phyloP scores from a whole-genome alignment of 2,113 vertebrate species.

The Zosterops japonicus region DNA sequence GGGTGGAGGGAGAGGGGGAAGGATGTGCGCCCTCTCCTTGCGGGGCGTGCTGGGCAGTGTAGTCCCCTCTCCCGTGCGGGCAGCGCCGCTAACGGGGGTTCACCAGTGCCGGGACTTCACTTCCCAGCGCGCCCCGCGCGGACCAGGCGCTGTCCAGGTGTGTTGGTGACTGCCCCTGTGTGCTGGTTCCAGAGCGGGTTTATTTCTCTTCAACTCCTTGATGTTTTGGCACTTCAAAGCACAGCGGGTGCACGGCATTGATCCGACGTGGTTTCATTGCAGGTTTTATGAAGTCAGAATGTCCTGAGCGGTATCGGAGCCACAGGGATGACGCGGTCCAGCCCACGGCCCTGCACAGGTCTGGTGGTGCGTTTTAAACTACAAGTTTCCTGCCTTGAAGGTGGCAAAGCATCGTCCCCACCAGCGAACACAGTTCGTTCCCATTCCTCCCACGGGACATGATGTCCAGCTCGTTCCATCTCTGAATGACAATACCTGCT shows the following conservation, averaged over 20 bases:
- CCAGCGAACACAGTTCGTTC: too few relatives aligned
- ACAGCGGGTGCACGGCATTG: fast-evolving
- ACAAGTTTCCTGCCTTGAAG: not conserved
- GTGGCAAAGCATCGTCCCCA: fast-evolving
- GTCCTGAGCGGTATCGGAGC: not conserved
- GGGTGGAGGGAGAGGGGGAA: not conserved
- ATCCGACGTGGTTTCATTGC: fast-evolving
- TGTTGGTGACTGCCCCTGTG: fast-evolving
- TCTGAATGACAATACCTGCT: not conserved
- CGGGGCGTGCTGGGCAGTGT: not conserved
- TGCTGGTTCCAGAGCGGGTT: fast-evolving
- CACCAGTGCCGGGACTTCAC: fast-evolving
- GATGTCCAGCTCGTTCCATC: fast-evolving
- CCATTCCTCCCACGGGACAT: fast-evolving
- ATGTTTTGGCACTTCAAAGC: fast-evolving
- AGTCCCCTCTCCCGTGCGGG: fast-evolving
- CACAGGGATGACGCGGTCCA: not conserved
- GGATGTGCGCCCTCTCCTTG: fast-evolving
- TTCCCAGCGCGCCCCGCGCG: not conserved
- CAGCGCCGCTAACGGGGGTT: fast-evolving
- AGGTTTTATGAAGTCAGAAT: too few relatives aligned
- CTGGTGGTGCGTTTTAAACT: fast-evolving
- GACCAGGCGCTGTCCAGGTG: fast-evolving
- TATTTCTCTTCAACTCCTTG: not conserved
- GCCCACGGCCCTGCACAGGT: not conserved